Conservation (phyloP, 37 sponge, comb jelly and placozoan genomes). For the Beroe ovata region DNA sequence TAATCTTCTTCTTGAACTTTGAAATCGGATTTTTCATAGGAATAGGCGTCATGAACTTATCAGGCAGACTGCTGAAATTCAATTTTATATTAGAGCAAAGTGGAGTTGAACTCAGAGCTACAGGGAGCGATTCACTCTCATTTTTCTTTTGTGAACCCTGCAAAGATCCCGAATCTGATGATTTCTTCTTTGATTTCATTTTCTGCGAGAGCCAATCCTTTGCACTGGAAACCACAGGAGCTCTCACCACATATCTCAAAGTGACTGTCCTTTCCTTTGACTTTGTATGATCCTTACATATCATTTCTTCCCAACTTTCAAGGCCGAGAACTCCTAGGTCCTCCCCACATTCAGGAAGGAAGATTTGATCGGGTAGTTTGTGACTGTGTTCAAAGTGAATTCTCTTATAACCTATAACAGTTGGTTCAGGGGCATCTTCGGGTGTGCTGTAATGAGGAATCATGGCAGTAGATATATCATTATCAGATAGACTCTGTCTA, state of each 20-base stretch:
- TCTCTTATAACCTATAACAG: neutral
- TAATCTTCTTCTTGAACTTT: neutral
- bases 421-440: neutral
- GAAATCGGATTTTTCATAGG: neutral
- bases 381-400: neutral
- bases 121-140: constrained; percentile 15
- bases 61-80: constrained; percentile 28
- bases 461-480: neutral
- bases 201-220: neutral
- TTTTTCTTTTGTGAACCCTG: neutral
- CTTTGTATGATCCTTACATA: neutral
- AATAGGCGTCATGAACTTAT: constrained; percentile 53
- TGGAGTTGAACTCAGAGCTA: constrained; percentile 3
- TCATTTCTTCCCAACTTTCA: constrained; percentile 14
- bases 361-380: neutral
- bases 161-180: neutral
- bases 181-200: neutral
- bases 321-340: constrained; percentile 6
- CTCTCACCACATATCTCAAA: neutral
- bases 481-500: neutral
- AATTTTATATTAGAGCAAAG: neutral
- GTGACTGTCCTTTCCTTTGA: neutral
- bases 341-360: constrained; percentile 24
- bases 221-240: neutral
- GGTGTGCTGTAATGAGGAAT: neutral